These are phyloP conservation scores for Gymnocephalus cernua DNA, from an alignment of 2,113 vertebrate species.

Conservation along the genomic window DNA sequence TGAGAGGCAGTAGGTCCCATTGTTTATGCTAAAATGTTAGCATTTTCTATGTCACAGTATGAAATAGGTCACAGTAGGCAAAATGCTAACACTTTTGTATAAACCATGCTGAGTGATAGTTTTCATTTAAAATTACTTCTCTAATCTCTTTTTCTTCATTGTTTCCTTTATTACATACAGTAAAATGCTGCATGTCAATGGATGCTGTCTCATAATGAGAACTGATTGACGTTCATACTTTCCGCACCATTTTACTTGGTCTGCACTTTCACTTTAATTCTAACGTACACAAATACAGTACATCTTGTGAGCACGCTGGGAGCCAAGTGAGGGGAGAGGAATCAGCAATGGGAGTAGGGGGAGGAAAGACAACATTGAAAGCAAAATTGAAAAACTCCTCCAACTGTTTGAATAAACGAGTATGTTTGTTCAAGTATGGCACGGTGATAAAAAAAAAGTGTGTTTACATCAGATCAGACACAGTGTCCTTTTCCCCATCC, in stretches of 20 bases:
- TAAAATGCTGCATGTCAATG: no score
- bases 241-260: no score
- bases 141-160: not conserved
- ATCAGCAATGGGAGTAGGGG: not conserved
- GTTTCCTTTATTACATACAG: no score
- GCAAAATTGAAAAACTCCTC: slow-evolving; percentile 13
- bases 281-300: not conserved
- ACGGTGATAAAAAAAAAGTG: not conserved
- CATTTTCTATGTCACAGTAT: not conserved
- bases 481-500: not conserved
- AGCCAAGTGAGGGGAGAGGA: not conserved
- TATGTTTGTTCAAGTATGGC: no score
- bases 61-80: not conserved
- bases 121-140: not conserved
- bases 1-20: not conserved
- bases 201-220: not conserved
- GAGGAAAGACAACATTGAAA: slow-evolving; percentile 13
- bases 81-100: not conserved
- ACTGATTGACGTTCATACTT: not conserved
- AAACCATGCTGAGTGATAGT: not conserved
- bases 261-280: no score
- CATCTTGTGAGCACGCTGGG: not conserved
- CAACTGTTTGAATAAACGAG: slow-evolving; percentile 22
- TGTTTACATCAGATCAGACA: slow-evolving; percentile 1
- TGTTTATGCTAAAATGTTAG: not conserved